Conservation (phyloP, 2,888 invertebrate genomes). For the Pandemis cinnamomeana region DNA sequence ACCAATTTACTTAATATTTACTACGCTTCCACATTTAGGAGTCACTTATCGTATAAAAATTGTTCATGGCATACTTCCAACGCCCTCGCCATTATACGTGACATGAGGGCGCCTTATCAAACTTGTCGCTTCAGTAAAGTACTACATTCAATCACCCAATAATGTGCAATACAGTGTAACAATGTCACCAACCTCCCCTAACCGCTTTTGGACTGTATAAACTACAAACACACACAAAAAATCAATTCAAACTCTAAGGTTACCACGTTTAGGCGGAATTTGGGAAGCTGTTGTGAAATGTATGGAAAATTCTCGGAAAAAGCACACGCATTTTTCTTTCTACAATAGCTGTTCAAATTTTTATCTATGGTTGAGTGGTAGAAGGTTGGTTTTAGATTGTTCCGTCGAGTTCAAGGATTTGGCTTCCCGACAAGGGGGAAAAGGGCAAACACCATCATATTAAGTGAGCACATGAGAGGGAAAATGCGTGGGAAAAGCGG, state of each 20-base stretch:
- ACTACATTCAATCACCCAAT: constrained; percentile 83
- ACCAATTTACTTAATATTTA: background rate
- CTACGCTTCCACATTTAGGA: constrained; percentile 18
- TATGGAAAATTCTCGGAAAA: constrained; percentile 59
- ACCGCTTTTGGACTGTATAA: constrained; percentile 52
- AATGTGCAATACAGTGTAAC: constrained; percentile 84
- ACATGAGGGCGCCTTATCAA: constrained; percentile 78
- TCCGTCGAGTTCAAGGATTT: constrained; percentile 47
- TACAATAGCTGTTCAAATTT: constrained; percentile 39
- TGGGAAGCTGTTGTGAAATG: constrained; percentile 33
- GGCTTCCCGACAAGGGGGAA: constrained; percentile 65
- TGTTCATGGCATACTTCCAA: constrained; percentile 28
- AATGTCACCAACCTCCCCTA: constrained; percentile 75
- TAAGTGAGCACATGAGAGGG: constrained; percentile 85
- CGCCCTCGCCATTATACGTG: constrained; percentile 58
- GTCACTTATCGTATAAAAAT: constrained; percentile 34
- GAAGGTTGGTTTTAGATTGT: constrained; percentile 50
- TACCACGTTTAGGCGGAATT: background rate
- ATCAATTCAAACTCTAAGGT: constrained; percentile 50
- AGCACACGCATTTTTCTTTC: constrained; percentile 68
- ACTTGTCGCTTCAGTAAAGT: constrained; percentile 77
- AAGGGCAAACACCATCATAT: constrained; percentile 83
- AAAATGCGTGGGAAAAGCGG: constrained; percentile 84
- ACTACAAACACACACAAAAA: constrained; percentile 27
- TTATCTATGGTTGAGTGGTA: fast-evolving